A percentile compares a stretch with the other conserved stretches of the same genome.
These are phyloP conservation scores for Eilema griseolum DNA, from an alignment of 2,888 invertebrate species.

Conservation along the genomic window DNA sequence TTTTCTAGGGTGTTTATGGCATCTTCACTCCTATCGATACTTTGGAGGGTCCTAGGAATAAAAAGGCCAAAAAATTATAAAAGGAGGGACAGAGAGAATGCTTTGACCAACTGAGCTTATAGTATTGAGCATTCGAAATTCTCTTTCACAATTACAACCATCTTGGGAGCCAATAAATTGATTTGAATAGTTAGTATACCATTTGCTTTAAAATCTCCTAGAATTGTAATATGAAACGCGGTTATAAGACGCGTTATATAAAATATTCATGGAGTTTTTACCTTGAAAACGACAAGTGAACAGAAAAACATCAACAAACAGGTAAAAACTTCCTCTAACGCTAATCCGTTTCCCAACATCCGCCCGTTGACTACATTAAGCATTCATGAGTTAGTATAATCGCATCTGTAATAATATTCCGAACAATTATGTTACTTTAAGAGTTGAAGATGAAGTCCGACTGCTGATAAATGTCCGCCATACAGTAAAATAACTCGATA, in stretches of 20 bases:
- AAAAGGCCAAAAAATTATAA: too few relatives aligned
- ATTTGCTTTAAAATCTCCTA: too few relatives aligned
- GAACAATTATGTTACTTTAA: not conserved
- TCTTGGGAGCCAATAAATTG: too few relatives aligned
- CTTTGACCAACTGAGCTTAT: too few relatives aligned
- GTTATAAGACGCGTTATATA: constrained; percentile 37
- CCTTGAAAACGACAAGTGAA: constrained; percentile 52
- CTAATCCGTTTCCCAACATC: constrained; percentile 56
- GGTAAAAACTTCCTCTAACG: constrained; percentile 58
- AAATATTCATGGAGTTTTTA: constrained; percentile 54
- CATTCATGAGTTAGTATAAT: constrained; percentile 34
- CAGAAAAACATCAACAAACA: constrained; percentile 66
- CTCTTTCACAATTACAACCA: too few relatives aligned
- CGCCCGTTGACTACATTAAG: constrained; percentile 35
- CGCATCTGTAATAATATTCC: not conserved
- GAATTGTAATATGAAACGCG: not conserved
- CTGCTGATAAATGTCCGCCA: not conserved
- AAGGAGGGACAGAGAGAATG: too few relatives aligned
- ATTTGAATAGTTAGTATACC: too few relatives aligned
- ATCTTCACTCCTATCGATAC: too few relatives aligned
- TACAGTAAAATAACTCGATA: too few relatives aligned
- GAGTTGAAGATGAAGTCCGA: not conserved
- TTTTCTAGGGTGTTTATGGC: too few relatives aligned
- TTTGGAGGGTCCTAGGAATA: too few relatives aligned
- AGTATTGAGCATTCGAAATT: too few relatives aligned